A percentile compares a stretch with the other conserved stretches of the same genome.
These are phyloP conservation scores for Haemorhous mexicanus DNA, from an alignment of 2,113 vertebrate genomes.

Conservation along the genomic window DNA sequence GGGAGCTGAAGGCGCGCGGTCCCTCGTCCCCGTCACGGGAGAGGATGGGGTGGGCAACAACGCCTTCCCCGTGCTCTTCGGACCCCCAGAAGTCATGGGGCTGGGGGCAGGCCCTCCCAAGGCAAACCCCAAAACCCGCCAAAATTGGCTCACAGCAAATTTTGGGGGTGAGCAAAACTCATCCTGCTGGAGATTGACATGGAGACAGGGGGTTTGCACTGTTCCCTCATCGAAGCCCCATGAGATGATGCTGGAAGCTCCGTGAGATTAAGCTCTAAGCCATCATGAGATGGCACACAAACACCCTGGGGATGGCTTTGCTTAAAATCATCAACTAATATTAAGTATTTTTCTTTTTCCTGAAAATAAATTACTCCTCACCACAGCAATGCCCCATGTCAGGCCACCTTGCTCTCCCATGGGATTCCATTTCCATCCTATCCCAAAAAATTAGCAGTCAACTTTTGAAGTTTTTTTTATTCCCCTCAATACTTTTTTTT, in stretches of 20 bases:
- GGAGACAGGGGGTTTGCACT: not conserved
- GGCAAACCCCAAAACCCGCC: not conserved
- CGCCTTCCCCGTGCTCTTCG: too few species aligned
- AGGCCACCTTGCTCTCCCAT: not conserved
- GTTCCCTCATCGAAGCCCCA: not conserved
- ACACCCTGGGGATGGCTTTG: not conserved
- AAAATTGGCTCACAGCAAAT: not conserved
- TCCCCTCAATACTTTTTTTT: not conserved
- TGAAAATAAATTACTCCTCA: not conserved
- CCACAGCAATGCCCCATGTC: not conserved
- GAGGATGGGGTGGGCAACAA: too few species aligned
- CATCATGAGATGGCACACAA: rapidly evolving
- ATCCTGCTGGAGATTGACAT: not conserved
- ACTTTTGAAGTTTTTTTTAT: rapidly evolving
- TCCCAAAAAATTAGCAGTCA: not conserved
- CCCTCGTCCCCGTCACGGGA: not conserved
- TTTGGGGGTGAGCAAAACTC: not conserved
- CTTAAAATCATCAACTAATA: not conserved
- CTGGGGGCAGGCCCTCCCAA: not conserved
- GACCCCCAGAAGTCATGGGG: not conserved
- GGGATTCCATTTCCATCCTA: not conserved
- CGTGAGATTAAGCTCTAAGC: not conserved
- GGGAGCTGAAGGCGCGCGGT: not conserved
- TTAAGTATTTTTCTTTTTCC: not conserved
- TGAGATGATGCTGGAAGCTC: not conserved